Evolutionary conservation across 2,113 vertebrate species (phyloP).

Genomic region (Pluvianellus socialis): DNA sequence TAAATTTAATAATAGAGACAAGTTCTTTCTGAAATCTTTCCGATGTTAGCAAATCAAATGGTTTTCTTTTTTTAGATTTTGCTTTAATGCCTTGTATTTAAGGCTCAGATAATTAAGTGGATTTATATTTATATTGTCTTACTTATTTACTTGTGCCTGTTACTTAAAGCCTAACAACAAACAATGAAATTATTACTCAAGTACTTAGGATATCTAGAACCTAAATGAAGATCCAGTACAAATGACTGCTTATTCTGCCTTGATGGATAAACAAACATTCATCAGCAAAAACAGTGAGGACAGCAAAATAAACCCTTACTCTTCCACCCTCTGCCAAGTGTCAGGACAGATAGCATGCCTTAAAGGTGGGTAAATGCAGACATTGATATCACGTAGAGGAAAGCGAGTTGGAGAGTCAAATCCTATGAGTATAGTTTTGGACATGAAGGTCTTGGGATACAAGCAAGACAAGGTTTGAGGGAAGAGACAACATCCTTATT

Average conservation of each 20-base stretch:
- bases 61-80: background rate
- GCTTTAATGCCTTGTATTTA: background rate
- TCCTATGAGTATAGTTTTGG: background rate
- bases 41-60: background rate
- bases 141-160: background rate
- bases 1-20: background rate
- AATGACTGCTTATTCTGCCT: background rate
- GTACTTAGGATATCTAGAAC: background rate
- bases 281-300: background rate
- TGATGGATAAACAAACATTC: slow-evolving; percentile 2
- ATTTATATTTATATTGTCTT: background rate
- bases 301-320: background rate
- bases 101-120: background rate
- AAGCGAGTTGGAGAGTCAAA: background rate
- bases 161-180: slow-evolving; percentile 19
- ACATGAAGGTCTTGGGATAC: background rate
- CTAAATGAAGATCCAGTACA: background rate
- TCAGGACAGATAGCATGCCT: background rate
- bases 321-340: background rate
- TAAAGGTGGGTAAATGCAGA: background rate
- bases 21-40: background rate
- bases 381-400: background rate
- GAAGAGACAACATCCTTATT: background rate
- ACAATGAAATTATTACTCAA: background rate
- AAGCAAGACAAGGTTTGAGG: background rate